phyloP scores from a whole-genome alignment of 2,113 vertebrate species.

The Australoheros scitulus region DNA sequence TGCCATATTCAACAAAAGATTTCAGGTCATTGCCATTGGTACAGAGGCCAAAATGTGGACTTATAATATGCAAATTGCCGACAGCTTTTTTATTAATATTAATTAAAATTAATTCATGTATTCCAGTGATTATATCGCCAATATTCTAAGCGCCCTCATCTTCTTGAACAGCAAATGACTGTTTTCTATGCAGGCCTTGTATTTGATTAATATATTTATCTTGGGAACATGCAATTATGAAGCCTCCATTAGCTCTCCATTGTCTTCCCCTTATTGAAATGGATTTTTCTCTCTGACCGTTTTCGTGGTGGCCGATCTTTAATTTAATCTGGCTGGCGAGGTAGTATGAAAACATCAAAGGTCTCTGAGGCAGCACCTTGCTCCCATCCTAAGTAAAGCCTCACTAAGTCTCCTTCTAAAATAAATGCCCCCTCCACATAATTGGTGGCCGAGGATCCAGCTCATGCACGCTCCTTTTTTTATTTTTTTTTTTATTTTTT shows the following conservation, averaged over 20 bases:
- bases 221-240: conserved; percentile 79
- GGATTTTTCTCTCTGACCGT: conserved; percentile 65
- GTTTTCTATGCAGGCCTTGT: conserved; percentile 70
- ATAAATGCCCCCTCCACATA: conserved; percentile 65
- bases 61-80: conserved; percentile 50
- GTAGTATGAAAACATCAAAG: conserved; percentile 67
- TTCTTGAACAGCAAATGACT: conserved; percentile 65
- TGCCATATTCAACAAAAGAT: not conserved
- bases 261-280: conserved; percentile 77
- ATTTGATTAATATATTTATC: conserved; percentile 79
- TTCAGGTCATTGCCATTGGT: not conserved
- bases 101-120: conserved; percentile 62
- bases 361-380: conserved; percentile 59
- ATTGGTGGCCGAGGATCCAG: conserved; percentile 66
- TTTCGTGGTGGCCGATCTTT: conserved; percentile 54
- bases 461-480: conserved; percentile 53
- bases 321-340: conserved; percentile 71
- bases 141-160: conserved; percentile 49
- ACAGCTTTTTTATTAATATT: conserved; percentile 42
- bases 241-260: conserved; percentile 75
- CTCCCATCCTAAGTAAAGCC: conserved; percentile 55
- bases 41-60: conserved; percentile 9
- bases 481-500: not conserved
- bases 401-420: conserved; percentile 58
- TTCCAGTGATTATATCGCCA: conserved; percentile 61